Conservation (phyloP, 1,140 invertebrate genomes). For the Anastrepha ludens region DNA sequence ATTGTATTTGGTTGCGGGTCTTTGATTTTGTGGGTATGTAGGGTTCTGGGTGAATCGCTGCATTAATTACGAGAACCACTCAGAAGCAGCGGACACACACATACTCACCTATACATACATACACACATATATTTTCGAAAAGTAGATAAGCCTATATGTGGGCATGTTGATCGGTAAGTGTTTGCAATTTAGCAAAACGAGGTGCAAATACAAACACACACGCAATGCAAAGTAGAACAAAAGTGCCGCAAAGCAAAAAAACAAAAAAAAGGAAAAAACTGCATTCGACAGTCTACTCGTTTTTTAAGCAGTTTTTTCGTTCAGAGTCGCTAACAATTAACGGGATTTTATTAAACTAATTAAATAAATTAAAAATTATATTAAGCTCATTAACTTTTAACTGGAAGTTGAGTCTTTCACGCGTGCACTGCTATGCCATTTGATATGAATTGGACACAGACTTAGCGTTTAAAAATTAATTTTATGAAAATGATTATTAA, state of each 20-base stretch:
- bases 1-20: neutral
- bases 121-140: neutral
- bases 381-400: slow-evolving; percentile 37
- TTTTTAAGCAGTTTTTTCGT: neutral
- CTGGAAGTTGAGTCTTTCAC: neutral
- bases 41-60: slow-evolving; percentile 41
- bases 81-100: neutral
- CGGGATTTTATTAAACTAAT: neutral
- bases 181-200: neutral
- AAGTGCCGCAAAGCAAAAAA: neutral
- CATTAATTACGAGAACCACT: slow-evolving; percentile 15
- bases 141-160: neutral
- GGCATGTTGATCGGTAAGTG: neutral
- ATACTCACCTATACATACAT: neutral
- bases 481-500: too few relatives aligned
- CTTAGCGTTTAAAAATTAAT: too few relatives aligned
- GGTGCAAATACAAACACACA: neutral
- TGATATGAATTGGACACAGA: too few relatives aligned
- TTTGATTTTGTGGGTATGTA: slow-evolving; percentile 41
- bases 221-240: neutral
- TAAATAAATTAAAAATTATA: neutral
- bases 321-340: neutral
- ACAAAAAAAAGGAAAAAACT: neutral
- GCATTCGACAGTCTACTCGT: neutral
- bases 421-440: too few relatives aligned